Conservation (phyloP, 2,888 invertebrate species). For the Tubulanus polymorphus region DNA sequence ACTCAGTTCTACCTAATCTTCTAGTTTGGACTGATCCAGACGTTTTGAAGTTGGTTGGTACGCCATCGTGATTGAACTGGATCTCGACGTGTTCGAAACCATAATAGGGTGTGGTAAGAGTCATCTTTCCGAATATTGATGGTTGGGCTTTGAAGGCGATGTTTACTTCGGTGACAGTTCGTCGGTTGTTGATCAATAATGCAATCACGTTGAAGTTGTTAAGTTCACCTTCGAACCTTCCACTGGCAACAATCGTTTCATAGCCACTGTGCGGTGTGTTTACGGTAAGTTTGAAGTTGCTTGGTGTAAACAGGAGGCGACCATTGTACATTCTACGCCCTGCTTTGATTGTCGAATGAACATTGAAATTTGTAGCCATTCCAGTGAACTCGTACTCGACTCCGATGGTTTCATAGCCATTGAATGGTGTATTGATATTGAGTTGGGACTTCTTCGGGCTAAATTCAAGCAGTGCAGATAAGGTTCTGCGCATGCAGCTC, state of each 20-base stretch:
- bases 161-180: too few species aligned
- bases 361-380: too few species aligned
- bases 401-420: slow-evolving; percentile 10
- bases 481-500: too few species aligned
- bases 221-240: not conserved
- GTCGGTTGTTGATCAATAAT: slow-evolving; percentile 17
- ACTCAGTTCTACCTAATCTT: slow-evolving; percentile 15
- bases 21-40: too few species aligned
- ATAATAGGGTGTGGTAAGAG: slow-evolving; percentile 29
- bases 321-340: too few species aligned
- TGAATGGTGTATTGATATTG: slow-evolving; percentile 10
- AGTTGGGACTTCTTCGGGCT: too few species aligned
- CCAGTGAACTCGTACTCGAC: slow-evolving; percentile 5
- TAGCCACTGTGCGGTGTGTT: slow-evolving; percentile 10
- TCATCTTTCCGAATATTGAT: not conserved
- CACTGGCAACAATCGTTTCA: slow-evolving; percentile 4
- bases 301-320: too few species aligned
- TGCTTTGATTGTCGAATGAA: too few species aligned
- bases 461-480: too few species aligned
- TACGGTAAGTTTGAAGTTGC: too few species aligned
- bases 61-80: slow-evolving; percentile 25
- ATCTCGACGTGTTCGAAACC: slow-evolving; percentile 23
- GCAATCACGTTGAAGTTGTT: not conserved
- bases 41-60: slow-evolving; percentile 23
- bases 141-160: not conserved